Percentiles rank a stretch among this genome's conserved stretches.
These are phyloP conservation scores for Rotaria sp. DNA, from an alignment of 2,888 invertebrate genomes.

Conservation along the genomic window DNA sequence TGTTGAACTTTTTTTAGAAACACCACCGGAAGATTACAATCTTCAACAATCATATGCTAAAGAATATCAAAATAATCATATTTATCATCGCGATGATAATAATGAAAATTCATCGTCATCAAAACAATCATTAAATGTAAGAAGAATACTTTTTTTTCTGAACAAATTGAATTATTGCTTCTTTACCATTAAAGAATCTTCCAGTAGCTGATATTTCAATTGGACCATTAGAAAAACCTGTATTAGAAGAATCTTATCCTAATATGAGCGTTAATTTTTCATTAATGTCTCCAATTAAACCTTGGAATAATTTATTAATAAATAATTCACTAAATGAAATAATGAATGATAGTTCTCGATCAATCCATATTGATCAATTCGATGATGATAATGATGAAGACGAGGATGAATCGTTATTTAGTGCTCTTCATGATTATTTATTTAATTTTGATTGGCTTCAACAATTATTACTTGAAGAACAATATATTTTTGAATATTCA, in stretches of 20 bases:
- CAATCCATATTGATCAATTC: not conserved
- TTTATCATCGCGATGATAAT: not conserved
- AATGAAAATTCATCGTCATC: not conserved
- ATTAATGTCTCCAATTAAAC: not conserved
- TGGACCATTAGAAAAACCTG: not conserved
- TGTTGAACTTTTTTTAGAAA: constrained; percentile 67
- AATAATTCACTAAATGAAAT: not conserved
- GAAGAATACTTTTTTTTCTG: no score
- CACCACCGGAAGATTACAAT: constrained; percentile 62
- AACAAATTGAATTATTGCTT: not conserved
- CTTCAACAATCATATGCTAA: constrained; percentile 76
- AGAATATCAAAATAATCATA: constrained; percentile 56
- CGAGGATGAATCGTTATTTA: not conserved
- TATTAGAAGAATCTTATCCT: not conserved
- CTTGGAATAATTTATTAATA: not conserved
- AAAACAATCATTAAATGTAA: not conserved
- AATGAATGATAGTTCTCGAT: not conserved
- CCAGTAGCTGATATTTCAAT: not conserved
- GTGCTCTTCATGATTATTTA: not conserved
- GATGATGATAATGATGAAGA: not conserved
- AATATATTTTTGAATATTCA: constrained; percentile 94
- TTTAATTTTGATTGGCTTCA: not conserved
- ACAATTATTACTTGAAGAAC: constrained; percentile 60
- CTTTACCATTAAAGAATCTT: not conserved
- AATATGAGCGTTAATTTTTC: not conserved